Base-by-base conservation (phyloP, 2,113 vertebrate genomes). In the Calyptommatus sinebrachiatus region DNA sequence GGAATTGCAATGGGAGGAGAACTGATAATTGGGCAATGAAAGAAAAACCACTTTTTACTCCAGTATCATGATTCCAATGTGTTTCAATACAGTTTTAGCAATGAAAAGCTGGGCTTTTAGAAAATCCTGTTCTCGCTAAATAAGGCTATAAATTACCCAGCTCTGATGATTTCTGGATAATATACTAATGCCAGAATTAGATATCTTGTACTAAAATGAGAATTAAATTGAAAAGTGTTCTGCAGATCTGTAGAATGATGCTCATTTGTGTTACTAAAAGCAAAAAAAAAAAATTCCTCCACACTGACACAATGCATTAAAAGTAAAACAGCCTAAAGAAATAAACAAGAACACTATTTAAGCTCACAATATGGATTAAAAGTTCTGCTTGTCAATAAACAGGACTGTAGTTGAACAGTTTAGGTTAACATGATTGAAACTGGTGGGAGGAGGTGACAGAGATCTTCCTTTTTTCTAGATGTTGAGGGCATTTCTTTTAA, bases 401-500 rank as follows among this genome's bases (percentile, higher is more conserved):
- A 62, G 26, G 26, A 73, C 53, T 57, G 53, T 57, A 57, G 53
- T 8, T 57, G 48, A 50, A 50, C 9, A 50, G 48, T 50, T 24
- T 45, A 48, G 8, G 28, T 65, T 48, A 31, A 63, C 28, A 21
- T 41, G 16, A 46, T 4, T 28, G n/a, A 10, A 66, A 66, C 21
- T 57, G 22, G 18, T 66, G 5, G 21, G 8, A 20, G 14, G 8
- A 12, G 20, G 8, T 31, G 21, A 53, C 24, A 24, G 5, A 4
- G 9, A 20, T 0, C 46, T 10, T 26, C 6, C 11, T 78, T 84
- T 50, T 83, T 84, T 31, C 62, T 16, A 76, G 73, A 18, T 20
- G 29, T 4, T 0, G 0, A 16, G 0, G 5, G 50, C 8, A 1
- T 41, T 77, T 4, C 16, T 14, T 75, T 48, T 1, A 66, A 8